These are phyloP conservation scores for Heteromormyrus szaboi DNA, from an alignment of 2,797 vertebrate genomes.

Conservation along the genomic window DNA sequence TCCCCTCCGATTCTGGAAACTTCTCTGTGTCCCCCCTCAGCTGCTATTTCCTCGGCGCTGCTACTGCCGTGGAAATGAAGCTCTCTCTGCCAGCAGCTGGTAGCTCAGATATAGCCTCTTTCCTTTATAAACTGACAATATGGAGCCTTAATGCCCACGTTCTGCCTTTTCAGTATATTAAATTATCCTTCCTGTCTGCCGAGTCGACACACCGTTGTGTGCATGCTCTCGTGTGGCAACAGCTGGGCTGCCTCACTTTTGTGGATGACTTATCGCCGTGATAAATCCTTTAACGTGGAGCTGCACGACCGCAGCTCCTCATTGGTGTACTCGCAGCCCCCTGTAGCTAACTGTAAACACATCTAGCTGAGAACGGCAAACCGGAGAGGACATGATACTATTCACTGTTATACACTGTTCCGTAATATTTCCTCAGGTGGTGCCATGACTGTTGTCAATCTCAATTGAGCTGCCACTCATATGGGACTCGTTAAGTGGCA, in stretches of 20 bases:
- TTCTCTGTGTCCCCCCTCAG: constrained; percentile 3
- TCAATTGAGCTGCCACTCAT: not conserved
- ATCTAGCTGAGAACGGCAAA: not conserved
- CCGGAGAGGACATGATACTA: not conserved
- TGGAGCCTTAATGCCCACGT: not conserved
- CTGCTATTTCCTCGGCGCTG: not conserved
- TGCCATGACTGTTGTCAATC: not conserved
- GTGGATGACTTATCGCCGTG: not conserved
- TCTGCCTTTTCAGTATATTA: not conserved
- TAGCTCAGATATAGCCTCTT: not conserved
- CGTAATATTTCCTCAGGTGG: not conserved
- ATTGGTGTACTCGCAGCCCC: not conserved
- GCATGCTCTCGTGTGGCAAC: not conserved
- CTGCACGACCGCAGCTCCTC: not conserved
- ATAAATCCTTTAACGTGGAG: not conserved
- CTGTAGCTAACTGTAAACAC: not conserved
- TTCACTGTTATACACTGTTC: not conserved
- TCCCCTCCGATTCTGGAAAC: constrained; percentile 1
- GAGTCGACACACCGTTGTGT: not conserved
- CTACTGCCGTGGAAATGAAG: not conserved
- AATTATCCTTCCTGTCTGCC: not conserved
- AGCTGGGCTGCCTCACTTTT: not conserved
- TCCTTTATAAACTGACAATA: not conserved
- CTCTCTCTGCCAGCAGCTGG: not conserved
- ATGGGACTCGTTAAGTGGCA: not conserved